Evolutionary conservation across 2,888 invertebrate genomes (phyloP).

Genomic region (Cantharis nigra): DNA sequence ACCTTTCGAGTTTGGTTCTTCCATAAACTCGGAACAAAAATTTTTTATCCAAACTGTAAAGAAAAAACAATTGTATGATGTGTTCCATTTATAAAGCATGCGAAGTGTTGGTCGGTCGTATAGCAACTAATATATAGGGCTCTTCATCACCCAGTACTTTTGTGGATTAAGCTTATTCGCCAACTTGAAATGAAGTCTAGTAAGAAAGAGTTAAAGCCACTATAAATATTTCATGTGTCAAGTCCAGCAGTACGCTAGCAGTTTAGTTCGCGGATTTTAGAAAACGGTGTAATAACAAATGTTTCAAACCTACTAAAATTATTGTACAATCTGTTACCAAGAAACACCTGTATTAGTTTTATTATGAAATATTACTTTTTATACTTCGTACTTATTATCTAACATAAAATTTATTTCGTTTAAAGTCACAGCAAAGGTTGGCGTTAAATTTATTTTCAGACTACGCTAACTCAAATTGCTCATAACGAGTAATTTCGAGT

Average conservation of each 20-base stretch:
- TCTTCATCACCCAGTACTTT: constrained; percentile 50
- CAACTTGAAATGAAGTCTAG: constrained; percentile 48
- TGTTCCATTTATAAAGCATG: constrained; percentile 17
- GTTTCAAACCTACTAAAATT: constrained; percentile 17
- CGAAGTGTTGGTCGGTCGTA: constrained; percentile 27
- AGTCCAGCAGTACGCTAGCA: constrained; percentile 46
- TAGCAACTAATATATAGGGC: constrained; percentile 40
- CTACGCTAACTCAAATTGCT: background rate
- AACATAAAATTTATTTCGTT: background rate
- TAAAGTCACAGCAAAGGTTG: background rate
- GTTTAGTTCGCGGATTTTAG: constrained; percentile 35
- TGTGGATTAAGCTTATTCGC: constrained; percentile 47
- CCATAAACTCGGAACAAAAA: background rate
- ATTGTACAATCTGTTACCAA: constrained; percentile 13
- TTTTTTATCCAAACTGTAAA: background rate
- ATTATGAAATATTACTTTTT: constrained; percentile 1
- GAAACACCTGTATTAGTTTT: constrained; percentile 20
- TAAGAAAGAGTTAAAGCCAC: constrained; percentile 46
- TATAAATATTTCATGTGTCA: constrained; percentile 52
- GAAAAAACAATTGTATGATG: constrained; percentile 17
- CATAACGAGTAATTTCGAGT: background rate
- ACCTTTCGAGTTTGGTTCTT: background rate
- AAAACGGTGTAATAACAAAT: constrained; percentile 22
- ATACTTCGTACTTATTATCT: background rate
- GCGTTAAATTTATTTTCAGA: background rate